Percentiles rank a stretch among this genome's conserved stretches.
Conservation (phyloP, 1,140 invertebrate genomes). For the Chlorops oryzae region DNA sequence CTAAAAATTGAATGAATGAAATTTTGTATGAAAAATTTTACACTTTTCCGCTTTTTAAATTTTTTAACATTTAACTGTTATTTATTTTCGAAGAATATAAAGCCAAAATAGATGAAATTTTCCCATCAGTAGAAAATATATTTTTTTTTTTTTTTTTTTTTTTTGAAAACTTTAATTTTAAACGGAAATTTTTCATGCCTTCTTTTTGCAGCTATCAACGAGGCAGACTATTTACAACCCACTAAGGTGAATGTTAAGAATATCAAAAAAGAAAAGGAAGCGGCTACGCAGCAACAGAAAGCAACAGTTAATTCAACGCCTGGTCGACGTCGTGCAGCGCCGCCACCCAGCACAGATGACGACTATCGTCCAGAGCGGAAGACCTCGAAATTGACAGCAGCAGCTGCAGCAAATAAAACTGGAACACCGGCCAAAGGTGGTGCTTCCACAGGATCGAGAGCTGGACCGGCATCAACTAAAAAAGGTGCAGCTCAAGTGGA, state of each 20-base stretch:
- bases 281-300: neutral
- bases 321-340: constrained; percentile 21
- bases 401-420: constrained; percentile 14
- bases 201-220: constrained; percentile 36
- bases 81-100: too few relatives aligned
- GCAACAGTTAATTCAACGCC: too few relatives aligned
- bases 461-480: constrained; percentile 3
- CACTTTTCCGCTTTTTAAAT: too few relatives aligned
- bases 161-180: neutral
- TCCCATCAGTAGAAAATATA: too few relatives aligned
- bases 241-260: constrained; percentile 14
- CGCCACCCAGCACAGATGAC: constrained; percentile 10
- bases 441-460: neutral
- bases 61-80: too few relatives aligned
- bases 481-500: constrained; percentile 9
- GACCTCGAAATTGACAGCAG: constrained; percentile 11
- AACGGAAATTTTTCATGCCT: neutral
- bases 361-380: neutral
- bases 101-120: too few relatives aligned
- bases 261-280: constrained; percentile 32
- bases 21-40: too few relatives aligned
- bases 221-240: constrained; percentile 29
- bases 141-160: too few relatives aligned
- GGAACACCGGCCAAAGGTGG: neutral
- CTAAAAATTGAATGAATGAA: too few relatives aligned